These are phyloP conservation scores for Sycophaga agraensis DNA, from an alignment of 1,140 invertebrate genomes.

Conservation along the genomic window DNA sequence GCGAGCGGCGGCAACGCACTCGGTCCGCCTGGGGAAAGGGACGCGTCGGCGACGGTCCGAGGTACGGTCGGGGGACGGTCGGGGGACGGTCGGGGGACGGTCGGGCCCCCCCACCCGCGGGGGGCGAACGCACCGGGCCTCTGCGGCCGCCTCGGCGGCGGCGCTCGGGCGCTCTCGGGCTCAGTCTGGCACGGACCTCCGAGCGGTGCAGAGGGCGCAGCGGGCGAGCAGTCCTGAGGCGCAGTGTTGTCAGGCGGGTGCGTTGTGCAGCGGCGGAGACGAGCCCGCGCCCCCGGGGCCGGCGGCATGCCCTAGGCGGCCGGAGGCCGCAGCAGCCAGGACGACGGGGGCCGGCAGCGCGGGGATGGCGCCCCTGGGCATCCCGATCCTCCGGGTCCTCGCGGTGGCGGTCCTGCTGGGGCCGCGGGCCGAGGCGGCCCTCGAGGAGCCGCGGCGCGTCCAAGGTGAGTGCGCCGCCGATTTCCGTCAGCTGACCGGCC, in stretches of 20 bases:
- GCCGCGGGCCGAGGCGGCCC: too few relatives aligned
- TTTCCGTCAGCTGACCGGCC: neutral
- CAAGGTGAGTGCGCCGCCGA: neutral
- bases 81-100: too few relatives aligned
- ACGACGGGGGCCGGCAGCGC: neutral
- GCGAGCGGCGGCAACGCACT: neutral
- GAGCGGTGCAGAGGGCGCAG: slow-evolving; percentile 26
- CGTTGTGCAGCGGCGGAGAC: neutral
- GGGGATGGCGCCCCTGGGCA: too few relatives aligned
- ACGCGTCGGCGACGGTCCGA: neutral
- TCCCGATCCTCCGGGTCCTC: too few relatives aligned
- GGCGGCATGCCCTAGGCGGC: too few relatives aligned
- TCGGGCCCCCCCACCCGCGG: neutral
- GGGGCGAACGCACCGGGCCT: too few relatives aligned
- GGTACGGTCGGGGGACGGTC: neutral
- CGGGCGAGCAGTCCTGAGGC: slow-evolving; percentile 6
- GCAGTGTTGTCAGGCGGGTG: neutral
- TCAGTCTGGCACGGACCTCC: slow-evolving; percentile 15
- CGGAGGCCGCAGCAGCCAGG: neutral
- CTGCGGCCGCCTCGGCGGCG: too few relatives aligned
- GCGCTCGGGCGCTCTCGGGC: neutral
- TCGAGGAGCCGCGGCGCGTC: too few relatives aligned
- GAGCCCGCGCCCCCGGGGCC: too few relatives aligned
- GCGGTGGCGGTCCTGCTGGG: too few relatives aligned
- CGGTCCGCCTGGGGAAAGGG: neutral